These are phyloP conservation scores for Aphrocallistes beatrix DNA, from an alignment of 37 sponge, comb jelly and placozoan genomes.

Conservation along the genomic window DNA sequence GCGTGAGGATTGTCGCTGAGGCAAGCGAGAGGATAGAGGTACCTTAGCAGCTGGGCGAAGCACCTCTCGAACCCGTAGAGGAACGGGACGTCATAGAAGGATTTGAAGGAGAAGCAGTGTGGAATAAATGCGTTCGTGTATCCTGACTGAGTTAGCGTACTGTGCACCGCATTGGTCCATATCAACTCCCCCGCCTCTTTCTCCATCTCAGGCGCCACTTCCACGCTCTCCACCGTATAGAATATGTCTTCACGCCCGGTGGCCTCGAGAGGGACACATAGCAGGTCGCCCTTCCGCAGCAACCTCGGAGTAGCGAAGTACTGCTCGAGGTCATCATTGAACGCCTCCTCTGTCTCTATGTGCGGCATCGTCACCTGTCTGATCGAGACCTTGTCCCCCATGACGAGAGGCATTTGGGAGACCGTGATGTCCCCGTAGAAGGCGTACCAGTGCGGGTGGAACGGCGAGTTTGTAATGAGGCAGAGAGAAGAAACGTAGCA, in stretches of 20 bases:
- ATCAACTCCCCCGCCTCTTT: background rate
- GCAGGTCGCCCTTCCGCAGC: background rate
- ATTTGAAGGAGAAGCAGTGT: background rate
- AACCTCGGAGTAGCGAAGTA: background rate
- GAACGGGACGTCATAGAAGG: background rate
- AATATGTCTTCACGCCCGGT: background rate
- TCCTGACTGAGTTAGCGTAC: background rate
- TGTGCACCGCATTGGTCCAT: background rate
- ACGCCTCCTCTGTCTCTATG: background rate
- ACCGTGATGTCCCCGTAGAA: background rate
- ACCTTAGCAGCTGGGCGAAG: background rate
- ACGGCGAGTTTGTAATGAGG: background rate
- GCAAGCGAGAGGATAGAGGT: background rate
- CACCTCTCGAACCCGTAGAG: background rate
- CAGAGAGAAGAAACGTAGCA: background rate
- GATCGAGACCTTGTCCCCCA: background rate
- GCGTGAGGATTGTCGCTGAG: background rate
- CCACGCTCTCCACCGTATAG: background rate
- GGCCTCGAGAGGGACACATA: background rate
- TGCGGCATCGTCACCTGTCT: background rate
- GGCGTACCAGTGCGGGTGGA: background rate
- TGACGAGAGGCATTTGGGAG: background rate
- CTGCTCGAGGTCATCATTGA: background rate
- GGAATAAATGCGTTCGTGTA: background rate
- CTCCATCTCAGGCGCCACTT: background rate